Conservation (phyloP, 2,888 invertebrate species). For the Dexiosoma caninum region DNA sequence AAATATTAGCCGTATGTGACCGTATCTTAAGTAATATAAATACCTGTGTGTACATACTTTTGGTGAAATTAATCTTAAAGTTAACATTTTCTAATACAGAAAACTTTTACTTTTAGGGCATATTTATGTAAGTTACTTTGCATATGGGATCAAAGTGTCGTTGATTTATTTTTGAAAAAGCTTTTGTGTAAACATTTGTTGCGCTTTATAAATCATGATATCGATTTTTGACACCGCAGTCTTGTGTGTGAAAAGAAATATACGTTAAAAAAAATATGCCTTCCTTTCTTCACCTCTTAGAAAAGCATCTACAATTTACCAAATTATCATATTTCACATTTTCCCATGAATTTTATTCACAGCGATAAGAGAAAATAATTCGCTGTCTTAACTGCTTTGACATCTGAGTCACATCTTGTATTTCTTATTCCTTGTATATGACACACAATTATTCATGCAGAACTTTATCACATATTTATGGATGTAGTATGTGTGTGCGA, state of each 20-base stretch:
- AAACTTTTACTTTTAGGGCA: neutral
- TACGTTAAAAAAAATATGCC: neutral
- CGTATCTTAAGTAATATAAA: too few relatives aligned
- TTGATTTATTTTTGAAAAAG: conserved; percentile 4
- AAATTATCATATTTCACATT: conserved; percentile 41
- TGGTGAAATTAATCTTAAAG: too few relatives aligned
- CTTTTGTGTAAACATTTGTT: conserved; percentile 24
- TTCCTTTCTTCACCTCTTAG: neutral
- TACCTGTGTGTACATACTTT: too few relatives aligned
- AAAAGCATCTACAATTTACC: conserved; percentile 11
- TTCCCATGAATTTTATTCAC: conserved; percentile 25
- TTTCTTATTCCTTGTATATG: neutral
- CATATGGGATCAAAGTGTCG: neutral
- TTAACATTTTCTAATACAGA: too few relatives aligned
- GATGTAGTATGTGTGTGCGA: too few relatives aligned
- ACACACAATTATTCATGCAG: conserved; percentile 5
- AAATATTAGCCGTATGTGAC: too few relatives aligned
- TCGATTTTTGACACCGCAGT: conserved; percentile 11
- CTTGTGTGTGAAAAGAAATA: neutral
- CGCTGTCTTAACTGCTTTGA: conserved; percentile 22
- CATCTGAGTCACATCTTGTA: conserved; percentile 43
- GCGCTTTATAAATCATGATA: neutral
- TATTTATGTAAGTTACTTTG: too few relatives aligned
- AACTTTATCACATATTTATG: neutral
- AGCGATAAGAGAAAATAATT: neutral